Evolutionary conservation across 1,140 invertebrate genomes (phyloP).

Genomic region (Olivierus martensii): DNA sequence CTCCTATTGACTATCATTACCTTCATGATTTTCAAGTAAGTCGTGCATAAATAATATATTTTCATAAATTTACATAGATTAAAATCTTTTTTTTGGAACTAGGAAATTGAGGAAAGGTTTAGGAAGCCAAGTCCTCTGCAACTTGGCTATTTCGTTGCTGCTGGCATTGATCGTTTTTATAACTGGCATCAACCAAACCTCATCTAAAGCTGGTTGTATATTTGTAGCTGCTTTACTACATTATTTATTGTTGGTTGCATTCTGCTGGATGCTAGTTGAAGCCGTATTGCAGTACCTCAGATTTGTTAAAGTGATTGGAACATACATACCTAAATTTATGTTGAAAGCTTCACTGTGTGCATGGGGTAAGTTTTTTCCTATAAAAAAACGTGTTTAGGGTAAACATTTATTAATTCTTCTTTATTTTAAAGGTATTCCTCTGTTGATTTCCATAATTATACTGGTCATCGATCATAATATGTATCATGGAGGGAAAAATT

Average conservation of each 20-base stretch:
- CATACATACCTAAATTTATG: conserved; percentile 31
- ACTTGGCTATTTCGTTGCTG: conserved; percentile 2
- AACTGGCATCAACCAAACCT: not conserved
- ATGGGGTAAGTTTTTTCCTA: conserved; percentile 30
- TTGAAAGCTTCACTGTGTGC: conserved; percentile 31
- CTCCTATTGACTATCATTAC: conserved; percentile 33
- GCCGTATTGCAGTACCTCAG: conserved; percentile 34
- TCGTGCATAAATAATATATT: too few species aligned
- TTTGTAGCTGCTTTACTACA: conserved; percentile 30
- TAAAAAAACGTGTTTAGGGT: too few species aligned
- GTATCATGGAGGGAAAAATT: conserved; percentile 15
- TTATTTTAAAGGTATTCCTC: conserved; percentile 11
- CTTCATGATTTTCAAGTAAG: conserved; percentile 35
- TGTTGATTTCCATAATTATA: conserved; percentile 22
- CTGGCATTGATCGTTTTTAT: conserved; percentile 1
- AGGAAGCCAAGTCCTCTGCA: conserved; percentile 1
- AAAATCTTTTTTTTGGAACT: too few species aligned
- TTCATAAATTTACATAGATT: too few species aligned
- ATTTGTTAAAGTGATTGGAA: conserved; percentile 35
- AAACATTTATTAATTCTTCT: too few species aligned
- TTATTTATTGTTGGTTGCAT: conserved; percentile 34
- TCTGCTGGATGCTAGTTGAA: conserved; percentile 38
- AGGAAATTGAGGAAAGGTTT: conserved; percentile 8
- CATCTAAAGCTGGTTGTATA: conserved; percentile 20
- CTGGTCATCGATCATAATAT: conserved; percentile 16